Conservation (phyloP, 2,797 vertebrate genomes). For the Cynodonichthys magdalenae region DNA sequence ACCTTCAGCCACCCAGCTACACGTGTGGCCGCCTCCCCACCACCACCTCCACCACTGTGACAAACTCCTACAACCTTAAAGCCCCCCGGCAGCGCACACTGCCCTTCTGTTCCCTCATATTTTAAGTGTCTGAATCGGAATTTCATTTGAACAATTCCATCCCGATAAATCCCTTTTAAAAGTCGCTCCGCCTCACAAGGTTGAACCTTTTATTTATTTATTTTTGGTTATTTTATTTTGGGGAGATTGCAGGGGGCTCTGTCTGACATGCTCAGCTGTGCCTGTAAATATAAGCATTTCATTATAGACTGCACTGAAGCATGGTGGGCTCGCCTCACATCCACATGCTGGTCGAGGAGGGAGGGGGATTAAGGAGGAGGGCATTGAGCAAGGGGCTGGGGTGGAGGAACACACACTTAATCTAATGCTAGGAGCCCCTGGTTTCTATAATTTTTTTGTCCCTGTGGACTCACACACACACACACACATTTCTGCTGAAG, state of each 20-base stretch:
- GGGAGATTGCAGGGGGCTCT: slow-evolving; percentile 89
- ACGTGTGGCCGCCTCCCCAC: slow-evolving; percentile 54
- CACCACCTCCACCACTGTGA: slow-evolving; percentile 3
- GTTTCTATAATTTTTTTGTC: slow-evolving; percentile 79
- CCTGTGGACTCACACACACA: slow-evolving; percentile 55
- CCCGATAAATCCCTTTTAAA: slow-evolving; percentile 97
- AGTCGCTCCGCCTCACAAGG: slow-evolving; percentile 90
- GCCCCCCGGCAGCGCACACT: slow-evolving; percentile 76
- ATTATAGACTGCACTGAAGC: slow-evolving; percentile 98
- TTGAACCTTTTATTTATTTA: slow-evolving; percentile 89
- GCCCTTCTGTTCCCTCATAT: slow-evolving; percentile 90
- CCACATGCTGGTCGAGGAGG: slow-evolving; percentile 68
- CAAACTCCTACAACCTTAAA: slow-evolving; percentile 57
- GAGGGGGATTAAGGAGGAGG: slow-evolving; percentile 77
- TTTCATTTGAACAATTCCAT: slow-evolving; percentile 98
- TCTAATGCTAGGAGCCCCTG: slow-evolving; percentile 80
- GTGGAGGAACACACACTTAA: slow-evolving; percentile 81
- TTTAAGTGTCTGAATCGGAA: slow-evolving; percentile 95
- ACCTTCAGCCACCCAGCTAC: slow-evolving; percentile 50
- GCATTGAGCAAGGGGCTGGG: slow-evolving; percentile 74
- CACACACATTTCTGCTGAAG: slow-evolving; percentile 44
- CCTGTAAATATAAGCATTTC: slow-evolving; percentile 99
- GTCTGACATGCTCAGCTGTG: slow-evolving; percentile 95
- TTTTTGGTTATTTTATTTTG: slow-evolving; percentile 85
- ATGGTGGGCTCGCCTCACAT: slow-evolving; percentile 86